These are phyloP conservation scores for Drosophila murphyi DNA, from an alignment of 1,140 invertebrate genomes.

Conservation along the genomic window DNA sequence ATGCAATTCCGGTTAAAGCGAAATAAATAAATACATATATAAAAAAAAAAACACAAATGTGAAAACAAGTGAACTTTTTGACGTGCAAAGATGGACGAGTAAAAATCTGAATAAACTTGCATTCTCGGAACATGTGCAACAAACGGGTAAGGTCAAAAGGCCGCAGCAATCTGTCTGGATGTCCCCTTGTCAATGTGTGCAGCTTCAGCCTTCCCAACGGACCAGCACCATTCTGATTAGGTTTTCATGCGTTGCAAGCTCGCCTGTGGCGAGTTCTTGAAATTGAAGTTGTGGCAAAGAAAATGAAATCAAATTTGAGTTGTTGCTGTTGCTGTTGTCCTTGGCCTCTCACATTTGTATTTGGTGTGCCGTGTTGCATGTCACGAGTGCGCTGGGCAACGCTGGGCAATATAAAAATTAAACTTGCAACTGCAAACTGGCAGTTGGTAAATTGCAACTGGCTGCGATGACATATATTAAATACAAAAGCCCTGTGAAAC, in stretches of 20 bases:
- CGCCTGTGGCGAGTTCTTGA: slow-evolving; percentile 30
- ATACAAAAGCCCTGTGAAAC: slow-evolving; percentile 62
- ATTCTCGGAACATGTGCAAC: slow-evolving; percentile 36
- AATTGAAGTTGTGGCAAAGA: slow-evolving; percentile 14
- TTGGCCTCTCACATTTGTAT: slow-evolving; percentile 16
- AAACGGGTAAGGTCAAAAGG: slow-evolving; percentile 56
- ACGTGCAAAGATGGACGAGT: slow-evolving; percentile 13
- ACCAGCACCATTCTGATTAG: slow-evolving; percentile 54
- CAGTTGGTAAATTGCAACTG: not conserved
- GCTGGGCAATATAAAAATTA: slow-evolving; percentile 36
- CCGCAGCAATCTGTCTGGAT: slow-evolving; percentile 35
- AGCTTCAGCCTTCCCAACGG: slow-evolving; percentile 14
- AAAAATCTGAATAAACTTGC: slow-evolving; percentile 58
- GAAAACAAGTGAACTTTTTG: slow-evolving; percentile 43
- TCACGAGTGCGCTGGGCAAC: slow-evolving; percentile 1
- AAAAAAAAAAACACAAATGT: slow-evolving; percentile 54
- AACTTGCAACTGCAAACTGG: slow-evolving; percentile 38
- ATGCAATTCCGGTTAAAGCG: slow-evolving; percentile 14
- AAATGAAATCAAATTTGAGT: slow-evolving; percentile 53
- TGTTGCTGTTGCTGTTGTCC: slow-evolving; percentile 15
- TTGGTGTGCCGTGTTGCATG: slow-evolving; percentile 11
- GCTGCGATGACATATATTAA: slow-evolving; percentile 45
- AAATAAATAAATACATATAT: slow-evolving; percentile 19
- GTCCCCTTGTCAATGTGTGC: slow-evolving; percentile 24
- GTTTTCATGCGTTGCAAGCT: slow-evolving; percentile 51